Evolutionary conservation across 2,888 invertebrate genomes (phyloP).

Genomic region (Drosophila atripex): DNA sequence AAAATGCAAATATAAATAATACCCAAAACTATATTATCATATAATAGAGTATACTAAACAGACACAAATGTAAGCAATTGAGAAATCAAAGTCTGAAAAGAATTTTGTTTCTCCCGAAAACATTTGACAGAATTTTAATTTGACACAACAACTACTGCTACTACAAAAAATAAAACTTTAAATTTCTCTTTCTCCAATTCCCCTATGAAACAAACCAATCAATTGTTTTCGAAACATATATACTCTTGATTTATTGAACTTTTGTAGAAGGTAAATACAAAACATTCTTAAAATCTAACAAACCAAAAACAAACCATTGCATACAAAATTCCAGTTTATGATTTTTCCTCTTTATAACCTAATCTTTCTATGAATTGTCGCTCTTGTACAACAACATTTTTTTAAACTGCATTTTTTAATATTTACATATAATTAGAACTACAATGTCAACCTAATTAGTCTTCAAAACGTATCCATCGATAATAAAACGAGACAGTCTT

Average conservation of each 20-base stretch:
- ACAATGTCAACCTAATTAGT: conserved; percentile 14
- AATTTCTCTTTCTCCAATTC: conserved; percentile 79
- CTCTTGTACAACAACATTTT: conserved; percentile 49
- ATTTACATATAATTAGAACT: conserved; percentile 38
- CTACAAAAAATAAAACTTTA: conserved; percentile 68
- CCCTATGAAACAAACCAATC: conserved; percentile 45
- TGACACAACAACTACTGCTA: conserved; percentile 51
- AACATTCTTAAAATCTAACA: conserved; percentile 52
- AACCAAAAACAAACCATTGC: conserved; percentile 64
- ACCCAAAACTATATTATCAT: conserved; percentile 37
- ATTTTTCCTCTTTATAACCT: conserved; percentile 50
- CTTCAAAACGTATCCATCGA: conserved; percentile 3
- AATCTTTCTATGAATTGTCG: conserved; percentile 66
- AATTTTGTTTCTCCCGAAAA: conserved; percentile 30
- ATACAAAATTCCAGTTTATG: conserved; percentile 50
- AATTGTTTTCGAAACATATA: conserved; percentile 69
- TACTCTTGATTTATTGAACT: conserved; percentile 83
- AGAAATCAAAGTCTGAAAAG: conserved; percentile 10
- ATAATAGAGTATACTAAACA: conserved; percentile 46
- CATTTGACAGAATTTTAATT: conserved; percentile 50
- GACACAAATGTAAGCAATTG: conserved; percentile 20
- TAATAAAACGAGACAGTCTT: conserved; percentile 33
- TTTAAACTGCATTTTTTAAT: neutral
- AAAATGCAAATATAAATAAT: conserved; percentile 79
- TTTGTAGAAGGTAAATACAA: conserved; percentile 84